Percentiles rank a stretch among this genome's conserved stretches.
Evolutionary conservation across 2,797 vertebrate species (phyloP).

Genomic region (Halcyon badia): DNA sequence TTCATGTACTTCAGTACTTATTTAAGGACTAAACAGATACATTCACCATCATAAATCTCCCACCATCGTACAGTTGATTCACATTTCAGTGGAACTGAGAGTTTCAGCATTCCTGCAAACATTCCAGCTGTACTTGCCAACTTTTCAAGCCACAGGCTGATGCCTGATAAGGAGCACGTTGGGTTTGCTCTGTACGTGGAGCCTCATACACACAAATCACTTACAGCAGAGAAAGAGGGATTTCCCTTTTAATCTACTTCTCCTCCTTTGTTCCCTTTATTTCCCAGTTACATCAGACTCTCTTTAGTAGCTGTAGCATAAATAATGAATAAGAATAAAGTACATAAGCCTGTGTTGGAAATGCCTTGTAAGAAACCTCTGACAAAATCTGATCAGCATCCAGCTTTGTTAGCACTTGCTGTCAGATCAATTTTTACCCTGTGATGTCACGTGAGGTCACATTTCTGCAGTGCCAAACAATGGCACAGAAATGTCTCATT

Average conservation of each 20-base stretch:
- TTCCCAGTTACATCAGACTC: not conserved
- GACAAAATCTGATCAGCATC: not conserved
- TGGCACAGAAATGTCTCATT: not conserved
- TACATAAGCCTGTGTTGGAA: not conserved
- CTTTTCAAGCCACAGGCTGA: not conserved
- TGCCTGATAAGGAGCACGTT: not conserved
- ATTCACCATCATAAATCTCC: not conserved
- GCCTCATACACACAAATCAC: not conserved
- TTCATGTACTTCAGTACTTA: not conserved
- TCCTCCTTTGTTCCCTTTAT: not conserved
- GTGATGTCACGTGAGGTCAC: not conserved
- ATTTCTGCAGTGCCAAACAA: not conserved
- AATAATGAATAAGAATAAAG: not conserved
- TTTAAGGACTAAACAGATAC: not conserved
- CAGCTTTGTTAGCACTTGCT: not conserved
- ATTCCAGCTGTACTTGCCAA: conserved; percentile 76
- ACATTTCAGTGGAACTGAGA: not conserved
- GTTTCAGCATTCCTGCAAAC: conserved; percentile 62
- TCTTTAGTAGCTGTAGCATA: not conserved
- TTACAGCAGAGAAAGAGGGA: not conserved
- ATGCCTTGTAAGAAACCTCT: not conserved
- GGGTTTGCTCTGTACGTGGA: not conserved
- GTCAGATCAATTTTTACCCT: not conserved
- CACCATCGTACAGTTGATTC: not conserved
- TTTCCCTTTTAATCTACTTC: not conserved